Evolutionary conservation across 2,888 invertebrate genomes (phyloP), one percentile per base, ranked within the genome.

Genomic region (Hemistola chrysoprasaria): DNA sequence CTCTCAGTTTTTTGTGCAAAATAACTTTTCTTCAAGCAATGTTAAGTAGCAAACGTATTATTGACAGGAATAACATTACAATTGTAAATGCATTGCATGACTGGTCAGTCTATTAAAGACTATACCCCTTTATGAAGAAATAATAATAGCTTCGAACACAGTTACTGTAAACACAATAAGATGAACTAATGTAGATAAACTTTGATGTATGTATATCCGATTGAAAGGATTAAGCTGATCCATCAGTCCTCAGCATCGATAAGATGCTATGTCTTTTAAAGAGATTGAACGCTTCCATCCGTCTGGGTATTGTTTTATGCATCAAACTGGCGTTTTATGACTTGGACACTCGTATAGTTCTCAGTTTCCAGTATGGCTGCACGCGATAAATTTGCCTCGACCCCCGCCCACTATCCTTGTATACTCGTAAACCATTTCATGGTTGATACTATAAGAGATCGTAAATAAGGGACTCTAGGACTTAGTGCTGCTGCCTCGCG

Each of bases 301-400:
- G 29, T 20, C 42, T 34, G 43, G 37, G 38, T 40, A 50, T 48
- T 52, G 55, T 74, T 74, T 44, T 70, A 80, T 76, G 76, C 75
- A 77, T 71, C 71, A 63, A 71, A 77, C 74, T 78, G 71, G 63
- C 63, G 64, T 76, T 83, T 82, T 81, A 81, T 78, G 71, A 72
- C 63, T 69, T 47, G 66, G 65, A 65, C 64, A 65, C 37, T 44
- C 33, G 33, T 51, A 50, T 50, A 39, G 33, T 7, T 35, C 31
- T 22, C 40, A 32, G 39, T 36, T 34, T 27, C 59, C 56, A 56
- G 63, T 68, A 65, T 67, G 72, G 69, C 59, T 59, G 69, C 62
- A 61, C 44, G 65, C 67, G 64, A 78, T 83, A 79, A 82, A 82
- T 82, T 72, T 61, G 62, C 55, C 65, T 66, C 59, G 57, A 56